Evolutionary conservation across 2,797 vertebrate genomes (phyloP).

Genomic region (Tympanoctomys barrerae): DNA sequence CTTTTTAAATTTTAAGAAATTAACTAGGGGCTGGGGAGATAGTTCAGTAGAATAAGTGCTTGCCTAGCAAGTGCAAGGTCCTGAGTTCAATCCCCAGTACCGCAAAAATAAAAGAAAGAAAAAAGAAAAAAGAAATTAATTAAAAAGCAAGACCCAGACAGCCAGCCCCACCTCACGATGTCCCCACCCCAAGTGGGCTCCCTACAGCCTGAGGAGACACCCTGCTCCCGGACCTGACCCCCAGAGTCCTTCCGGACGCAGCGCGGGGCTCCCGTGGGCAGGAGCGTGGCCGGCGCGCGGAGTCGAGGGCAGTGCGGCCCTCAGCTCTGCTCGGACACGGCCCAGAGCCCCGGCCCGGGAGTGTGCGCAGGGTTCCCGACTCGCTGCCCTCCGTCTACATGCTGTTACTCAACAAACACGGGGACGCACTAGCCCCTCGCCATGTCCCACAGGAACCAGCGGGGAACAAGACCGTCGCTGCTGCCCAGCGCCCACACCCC

Average conservation of each 20-base stretch:
- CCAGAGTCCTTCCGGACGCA: not conserved
- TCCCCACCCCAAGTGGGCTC: not conserved
- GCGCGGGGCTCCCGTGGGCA: not conserved
- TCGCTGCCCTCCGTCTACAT: not conserved
- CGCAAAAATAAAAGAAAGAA: too few relatives aligned
- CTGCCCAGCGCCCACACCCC: not conserved
- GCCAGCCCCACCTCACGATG: not conserved
- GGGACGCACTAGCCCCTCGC: accelerated
- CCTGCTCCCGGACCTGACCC: not conserved
- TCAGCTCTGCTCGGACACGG: not conserved
- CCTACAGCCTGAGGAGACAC: not conserved
- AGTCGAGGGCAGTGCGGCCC: not conserved
- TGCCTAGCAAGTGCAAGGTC: too few relatives aligned
- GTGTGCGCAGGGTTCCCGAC: accelerated
- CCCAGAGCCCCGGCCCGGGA: not conserved
- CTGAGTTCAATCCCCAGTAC: too few relatives aligned
- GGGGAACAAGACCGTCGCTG: not conserved
- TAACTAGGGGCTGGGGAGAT: too few relatives aligned
- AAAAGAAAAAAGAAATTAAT: not conserved
- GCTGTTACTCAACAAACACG: not conserved
- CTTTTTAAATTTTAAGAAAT: too few relatives aligned
- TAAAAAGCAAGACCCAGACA: not conserved
- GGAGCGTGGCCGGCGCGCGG: not conserved
- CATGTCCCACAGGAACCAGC: not conserved
- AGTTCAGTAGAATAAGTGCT: too few relatives aligned